Evolutionary conservation across 2,888 invertebrate species (phyloP).

Genomic region (Volucella zonaria): DNA sequence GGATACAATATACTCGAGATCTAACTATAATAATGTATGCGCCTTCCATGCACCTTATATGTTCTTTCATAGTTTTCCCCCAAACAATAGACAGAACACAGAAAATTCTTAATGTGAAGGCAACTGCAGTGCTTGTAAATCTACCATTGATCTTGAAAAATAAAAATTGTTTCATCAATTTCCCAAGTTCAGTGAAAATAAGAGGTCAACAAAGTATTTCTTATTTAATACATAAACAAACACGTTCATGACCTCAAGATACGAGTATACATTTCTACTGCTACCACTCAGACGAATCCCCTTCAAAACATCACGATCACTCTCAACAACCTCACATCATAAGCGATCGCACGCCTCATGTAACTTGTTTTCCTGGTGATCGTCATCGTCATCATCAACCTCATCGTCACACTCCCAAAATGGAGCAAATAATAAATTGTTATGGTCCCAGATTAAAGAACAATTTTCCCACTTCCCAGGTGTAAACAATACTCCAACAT

Average conservation of each 20-base stretch:
- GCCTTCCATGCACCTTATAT: no score
- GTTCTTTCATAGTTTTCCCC: no score
- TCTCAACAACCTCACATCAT: slow-evolving; percentile 10
- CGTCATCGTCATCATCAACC: slow-evolving; percentile 41
- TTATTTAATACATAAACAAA: neutral
- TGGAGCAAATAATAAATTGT: slow-evolving; percentile 42
- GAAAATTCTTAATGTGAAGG: no score
- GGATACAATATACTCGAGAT: no score
- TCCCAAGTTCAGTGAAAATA: no score
- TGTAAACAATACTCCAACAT: slow-evolving; percentile 16
- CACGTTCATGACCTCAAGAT: slow-evolving; percentile 26
- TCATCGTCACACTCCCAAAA: slow-evolving; percentile 25
- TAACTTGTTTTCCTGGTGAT: slow-evolving; percentile 54
- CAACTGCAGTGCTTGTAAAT: no score
- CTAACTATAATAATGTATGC: no score
- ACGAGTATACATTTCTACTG: neutral
- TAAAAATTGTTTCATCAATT: no score
- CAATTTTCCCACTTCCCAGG: slow-evolving; percentile 44
- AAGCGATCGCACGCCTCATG: slow-evolving; percentile 11
- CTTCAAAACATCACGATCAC: slow-evolving; percentile 33
- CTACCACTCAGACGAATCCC: slow-evolving; percentile 17
- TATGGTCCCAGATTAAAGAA: slow-evolving; percentile 24
- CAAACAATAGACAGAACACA: no score
- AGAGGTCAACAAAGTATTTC: no score
- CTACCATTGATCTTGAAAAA: no score